Base-by-base conservation (phyloP, 2,113 vertebrate genomes). In the Sorex araneus region DNA sequence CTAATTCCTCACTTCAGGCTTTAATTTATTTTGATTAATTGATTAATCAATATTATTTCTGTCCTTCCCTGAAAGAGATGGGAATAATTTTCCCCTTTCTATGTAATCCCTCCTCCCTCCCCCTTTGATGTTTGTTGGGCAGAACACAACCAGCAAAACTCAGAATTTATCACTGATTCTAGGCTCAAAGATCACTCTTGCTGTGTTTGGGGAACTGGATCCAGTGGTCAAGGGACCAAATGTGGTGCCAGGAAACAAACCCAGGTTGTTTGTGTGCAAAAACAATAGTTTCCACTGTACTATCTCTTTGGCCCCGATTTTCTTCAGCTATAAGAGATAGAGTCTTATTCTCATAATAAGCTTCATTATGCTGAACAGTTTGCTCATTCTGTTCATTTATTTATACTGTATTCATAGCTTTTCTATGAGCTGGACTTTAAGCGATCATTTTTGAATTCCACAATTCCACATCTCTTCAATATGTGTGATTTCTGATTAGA, bases 1-100 rank as follows among this genome's bases (percentile, higher is more conserved):
- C 40, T 85, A 32, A 70, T 60, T 75, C 16, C 32, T 87, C 45
- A 83, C 30, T 21, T 16, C 4, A 73, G 9, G 28, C 18, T 70
- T 88, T 93, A 21, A 87, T 81, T 28, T 83, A 63, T 74, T 21
- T 25, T 54, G 11, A 54, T 40, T 40, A 60, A 18, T 60, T 60
- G 57, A 21, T 84, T 76, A 67, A 80, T 89, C 73, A 89, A 80
- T 79, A 64, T 30, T 28, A 50, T 83, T 93, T 87, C 21, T 76
- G 76, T 64, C 28, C 18, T 73, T 69, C 18, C 11, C n/a, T 25
- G 0, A 84, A 87, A 60, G 57, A 85, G 50, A 50, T 79, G 47
- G 18, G 60, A 63, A 40, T 21, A 88, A 3, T 70, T 77, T 5
- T 63, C 13, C 32, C 21, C 32, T 36, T 18, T 71, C n/a, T 18